phyloP scores from a whole-genome alignment of 30 jellyfish, hydroid and myxozoan species.

The Turritopsis rubra region DNA sequence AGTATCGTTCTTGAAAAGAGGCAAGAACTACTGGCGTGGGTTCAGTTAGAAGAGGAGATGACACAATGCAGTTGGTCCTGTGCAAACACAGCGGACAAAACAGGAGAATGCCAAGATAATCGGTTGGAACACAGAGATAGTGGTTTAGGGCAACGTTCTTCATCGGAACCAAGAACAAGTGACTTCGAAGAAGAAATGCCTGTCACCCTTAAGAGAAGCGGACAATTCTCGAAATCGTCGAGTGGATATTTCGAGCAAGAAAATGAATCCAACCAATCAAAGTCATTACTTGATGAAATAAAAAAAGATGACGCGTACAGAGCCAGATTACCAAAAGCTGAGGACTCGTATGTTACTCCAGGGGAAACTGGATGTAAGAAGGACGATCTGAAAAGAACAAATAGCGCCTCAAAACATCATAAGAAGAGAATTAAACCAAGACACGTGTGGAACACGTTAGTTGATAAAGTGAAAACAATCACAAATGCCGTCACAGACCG shows the following conservation, averaged over 20 bases:
- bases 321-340: background rate
- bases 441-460: constrained; percentile 59
- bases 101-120: background rate
- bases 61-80: constrained; percentile 76
- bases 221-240: constrained; percentile 62
- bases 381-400: background rate
- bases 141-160: constrained; percentile 87
- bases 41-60: constrained; percentile 71
- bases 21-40: constrained; percentile 48
- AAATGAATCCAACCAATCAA: background rate
- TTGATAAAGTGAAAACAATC: constrained; percentile 60
- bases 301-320: background rate
- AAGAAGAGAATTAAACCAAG: constrained; percentile 21
- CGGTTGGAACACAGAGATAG: constrained; percentile 57
- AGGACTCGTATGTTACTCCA: background rate
- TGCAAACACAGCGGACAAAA: background rate
- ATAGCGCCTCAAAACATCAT: constrained; percentile 2
- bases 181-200: constrained; percentile 83
- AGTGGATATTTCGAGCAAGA: constrained; percentile 89
- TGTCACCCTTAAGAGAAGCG: constrained; percentile 39
- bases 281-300: background rate
- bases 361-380: background rate
- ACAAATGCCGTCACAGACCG: constrained; percentile 63
- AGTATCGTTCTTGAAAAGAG: constrained; percentile 72
- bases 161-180: constrained; percentile 77